phyloP scores from a whole-genome alignment of 2,888 invertebrate species.

The Dichetophora obliterata region DNA sequence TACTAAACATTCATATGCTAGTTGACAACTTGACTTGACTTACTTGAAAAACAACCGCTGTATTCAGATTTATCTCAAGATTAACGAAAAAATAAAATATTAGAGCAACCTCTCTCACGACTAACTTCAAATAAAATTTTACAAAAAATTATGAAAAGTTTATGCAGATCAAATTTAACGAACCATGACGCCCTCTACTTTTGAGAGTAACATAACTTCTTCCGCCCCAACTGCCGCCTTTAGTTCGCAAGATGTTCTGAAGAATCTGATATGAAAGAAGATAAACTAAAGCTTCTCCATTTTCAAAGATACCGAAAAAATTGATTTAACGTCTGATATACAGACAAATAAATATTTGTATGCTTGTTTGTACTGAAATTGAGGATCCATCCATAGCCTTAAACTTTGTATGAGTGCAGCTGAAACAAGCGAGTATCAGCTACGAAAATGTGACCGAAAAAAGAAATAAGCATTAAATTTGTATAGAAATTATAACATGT shows the following conservation, averaged over 20 bases:
- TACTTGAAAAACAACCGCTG: no score
- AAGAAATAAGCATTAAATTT: background rate
- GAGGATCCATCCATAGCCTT: no score
- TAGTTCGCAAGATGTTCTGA: background rate
- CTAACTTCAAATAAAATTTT: background rate
- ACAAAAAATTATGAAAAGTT: slow-evolving; percentile 39
- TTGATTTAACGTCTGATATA: slow-evolving; percentile 23
- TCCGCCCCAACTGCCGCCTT: background rate
- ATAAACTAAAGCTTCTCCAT: background rate
- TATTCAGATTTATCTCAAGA: no score
- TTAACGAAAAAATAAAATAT: background rate
- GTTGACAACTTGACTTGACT: no score
- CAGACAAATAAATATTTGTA: background rate
- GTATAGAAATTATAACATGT: slow-evolving; percentile 31
- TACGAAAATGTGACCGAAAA: background rate
- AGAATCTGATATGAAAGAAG: background rate
- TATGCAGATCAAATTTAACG: slow-evolving; percentile 14
- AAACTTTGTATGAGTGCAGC: background rate
- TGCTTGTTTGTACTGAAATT: background rate
- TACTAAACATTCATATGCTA: no score
- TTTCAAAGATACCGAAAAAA: slow-evolving; percentile 35
- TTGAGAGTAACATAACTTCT: background rate
- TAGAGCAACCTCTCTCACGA: background rate
- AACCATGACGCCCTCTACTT: slow-evolving; percentile 23
- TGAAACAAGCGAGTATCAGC: slow-evolving; percentile 2